These are phyloP conservation scores for Dichetophora obliterata DNA, from an alignment of 2,888 invertebrate genomes.

Conservation along the genomic window DNA sequence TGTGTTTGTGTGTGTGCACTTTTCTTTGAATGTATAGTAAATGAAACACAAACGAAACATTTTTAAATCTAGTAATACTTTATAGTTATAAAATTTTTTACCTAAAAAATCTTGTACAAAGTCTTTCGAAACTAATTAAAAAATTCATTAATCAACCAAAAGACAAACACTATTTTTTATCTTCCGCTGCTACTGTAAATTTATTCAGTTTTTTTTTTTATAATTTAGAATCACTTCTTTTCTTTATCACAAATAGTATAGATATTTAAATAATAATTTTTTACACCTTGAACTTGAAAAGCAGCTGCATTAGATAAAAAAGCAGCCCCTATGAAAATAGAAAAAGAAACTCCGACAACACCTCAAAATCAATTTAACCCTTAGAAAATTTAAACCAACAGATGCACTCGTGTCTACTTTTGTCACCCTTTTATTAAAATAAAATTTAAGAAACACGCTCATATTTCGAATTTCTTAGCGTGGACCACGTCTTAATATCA, in stretches of 20 bases:
- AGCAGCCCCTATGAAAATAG: neutral
- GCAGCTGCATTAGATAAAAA: slow-evolving; percentile 30
- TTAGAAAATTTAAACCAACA: neutral
- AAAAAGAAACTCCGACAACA: neutral
- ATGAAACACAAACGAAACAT: too few relatives aligned
- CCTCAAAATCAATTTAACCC: neutral
- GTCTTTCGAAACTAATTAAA: too few relatives aligned
- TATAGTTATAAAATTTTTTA: too few relatives aligned
- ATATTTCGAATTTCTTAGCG: slow-evolving; percentile 13
- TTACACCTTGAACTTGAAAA: slow-evolving; percentile 31
- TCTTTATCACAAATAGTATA: neutral
- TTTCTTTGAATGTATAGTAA: too few relatives aligned
- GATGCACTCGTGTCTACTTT: slow-evolving; percentile 30
- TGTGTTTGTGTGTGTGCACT: too few relatives aligned
- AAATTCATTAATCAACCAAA: too few relatives aligned
- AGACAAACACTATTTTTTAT: too few relatives aligned
- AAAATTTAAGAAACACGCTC: slow-evolving; percentile 1
- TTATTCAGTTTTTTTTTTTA: neutral
- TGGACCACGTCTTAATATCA: slow-evolving; percentile 11
- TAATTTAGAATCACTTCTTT: neutral
- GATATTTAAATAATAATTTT: neutral
- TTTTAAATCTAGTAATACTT: too few relatives aligned
- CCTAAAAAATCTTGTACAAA: too few relatives aligned
- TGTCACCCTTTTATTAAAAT: slow-evolving; percentile 37
- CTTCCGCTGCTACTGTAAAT: neutral